Evolutionary conservation across 2,797 vertebrate genomes (phyloP).

Genomic region (Anguilla megastoma): DNA sequence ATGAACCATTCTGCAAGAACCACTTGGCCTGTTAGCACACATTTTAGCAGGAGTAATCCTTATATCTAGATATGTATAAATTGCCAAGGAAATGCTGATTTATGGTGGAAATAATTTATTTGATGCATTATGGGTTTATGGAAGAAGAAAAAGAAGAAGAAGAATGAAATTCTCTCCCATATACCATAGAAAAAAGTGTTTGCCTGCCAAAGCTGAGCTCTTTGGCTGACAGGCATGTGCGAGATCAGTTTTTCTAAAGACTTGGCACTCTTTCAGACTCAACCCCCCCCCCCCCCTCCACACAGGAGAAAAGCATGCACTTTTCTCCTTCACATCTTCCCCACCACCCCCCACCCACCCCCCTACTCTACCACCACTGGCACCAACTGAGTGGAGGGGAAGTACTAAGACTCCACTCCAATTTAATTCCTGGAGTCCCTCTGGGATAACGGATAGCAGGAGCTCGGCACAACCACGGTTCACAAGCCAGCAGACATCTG

Average conservation of each 20-base stretch:
- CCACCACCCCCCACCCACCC: neutral
- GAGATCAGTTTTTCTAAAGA: neutral
- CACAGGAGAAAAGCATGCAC: neutral
- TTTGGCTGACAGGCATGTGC: neutral
- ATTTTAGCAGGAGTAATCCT: too few species aligned
- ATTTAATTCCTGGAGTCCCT: constrained; percentile 12
- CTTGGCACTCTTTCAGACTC: neutral
- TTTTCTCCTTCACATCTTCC: neutral
- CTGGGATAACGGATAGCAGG: constrained; percentile 6
- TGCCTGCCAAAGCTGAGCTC: neutral
- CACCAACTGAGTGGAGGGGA: neutral
- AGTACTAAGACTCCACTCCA: constrained; percentile 4
- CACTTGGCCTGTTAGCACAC: too few species aligned
- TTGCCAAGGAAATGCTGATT: neutral
- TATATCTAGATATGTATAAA: neutral
- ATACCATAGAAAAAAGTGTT: neutral
- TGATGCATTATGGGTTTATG: too few species aligned
- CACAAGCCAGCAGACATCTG: constrained; percentile 42
- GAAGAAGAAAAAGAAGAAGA: neutral
- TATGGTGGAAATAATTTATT: neutral
- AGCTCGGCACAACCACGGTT: constrained; percentile 40
- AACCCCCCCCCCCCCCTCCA: neutral
- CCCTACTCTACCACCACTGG: neutral
- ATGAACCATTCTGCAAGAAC: too few species aligned
- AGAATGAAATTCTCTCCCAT: neutral